A percentile compares a stretch with the other conserved stretches of the same genome.
These are phyloP conservation scores for Syngnathus floridae DNA, from an alignment of 2,113 vertebrate genomes.

Conservation along the genomic window DNA sequence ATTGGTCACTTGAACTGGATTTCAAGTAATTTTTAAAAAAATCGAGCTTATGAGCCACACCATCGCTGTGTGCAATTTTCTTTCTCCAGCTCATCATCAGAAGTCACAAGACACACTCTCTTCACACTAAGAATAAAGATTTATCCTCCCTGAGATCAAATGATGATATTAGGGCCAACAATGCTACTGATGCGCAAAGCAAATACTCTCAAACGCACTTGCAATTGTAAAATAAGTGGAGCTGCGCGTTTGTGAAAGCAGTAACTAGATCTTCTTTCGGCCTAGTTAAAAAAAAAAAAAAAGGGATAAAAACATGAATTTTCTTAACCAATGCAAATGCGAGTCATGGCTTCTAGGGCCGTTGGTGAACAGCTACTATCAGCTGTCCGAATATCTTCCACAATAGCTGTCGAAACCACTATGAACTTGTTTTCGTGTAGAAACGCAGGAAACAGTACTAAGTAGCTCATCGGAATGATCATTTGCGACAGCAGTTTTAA, in stretches of 20 bases:
- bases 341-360: not conserved
- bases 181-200: not conserved
- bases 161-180: not conserved
- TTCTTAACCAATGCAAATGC: not conserved
- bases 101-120: not conserved
- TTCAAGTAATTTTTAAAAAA: too few relatives aligned
- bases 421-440: not conserved
- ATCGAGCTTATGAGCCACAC: too few relatives aligned
- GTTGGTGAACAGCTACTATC: constrained; percentile 2
- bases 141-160: constrained; percentile 1
- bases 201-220: not conserved
- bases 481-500: not conserved
- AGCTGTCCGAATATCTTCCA: constrained; percentile 25
- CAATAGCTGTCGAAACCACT: constrained; percentile 26
- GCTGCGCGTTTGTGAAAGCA: not conserved
- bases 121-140: not conserved
- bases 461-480: not conserved
- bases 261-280: not conserved
- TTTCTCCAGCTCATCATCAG: not conserved
- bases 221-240: not conserved
- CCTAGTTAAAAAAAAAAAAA: not conserved
- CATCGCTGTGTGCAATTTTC: not conserved
- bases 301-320: not conserved
- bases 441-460: not conserved
- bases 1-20: too few relatives aligned